These are phyloP conservation scores for Chelon auratus DNA, from an alignment of 2,797 vertebrate species.

Conservation along the genomic window DNA sequence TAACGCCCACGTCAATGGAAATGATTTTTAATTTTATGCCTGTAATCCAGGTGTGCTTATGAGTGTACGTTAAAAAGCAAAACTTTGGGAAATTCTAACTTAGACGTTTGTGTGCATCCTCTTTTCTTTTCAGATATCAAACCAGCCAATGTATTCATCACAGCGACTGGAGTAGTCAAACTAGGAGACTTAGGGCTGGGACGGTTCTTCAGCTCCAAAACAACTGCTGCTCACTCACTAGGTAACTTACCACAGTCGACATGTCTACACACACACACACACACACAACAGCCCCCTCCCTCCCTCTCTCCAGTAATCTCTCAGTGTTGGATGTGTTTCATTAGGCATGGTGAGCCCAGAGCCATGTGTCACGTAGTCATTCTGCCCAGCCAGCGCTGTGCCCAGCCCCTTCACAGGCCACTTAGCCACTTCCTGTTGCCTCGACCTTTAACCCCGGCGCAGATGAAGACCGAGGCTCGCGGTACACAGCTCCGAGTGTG, in stretches of 20 bases:
- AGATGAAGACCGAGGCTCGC: slow-evolving; percentile 59
- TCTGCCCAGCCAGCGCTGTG: slow-evolving; percentile 59
- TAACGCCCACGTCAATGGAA: slow-evolving; percentile 33
- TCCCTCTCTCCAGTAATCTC: slow-evolving; percentile 63
- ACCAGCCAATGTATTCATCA: slow-evolving; percentile 99
- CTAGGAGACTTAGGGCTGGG: slow-evolving; percentile 96
- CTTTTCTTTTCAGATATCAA: slow-evolving; percentile 90
- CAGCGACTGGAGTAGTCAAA: slow-evolving; percentile 97
- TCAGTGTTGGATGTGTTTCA: slow-evolving; percentile 85
- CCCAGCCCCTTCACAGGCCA: slow-evolving; percentile 78
- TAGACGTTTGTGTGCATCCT: not conserved
- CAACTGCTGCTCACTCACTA: slow-evolving; percentile 96
- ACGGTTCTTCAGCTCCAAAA: slow-evolving; percentile 99
- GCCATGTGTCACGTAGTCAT: slow-evolving; percentile 83
- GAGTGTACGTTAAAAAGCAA: not conserved
- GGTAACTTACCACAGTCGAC: slow-evolving; percentile 82
- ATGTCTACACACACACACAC: slow-evolving; percentile 16
- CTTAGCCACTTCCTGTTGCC: slow-evolving; percentile 85
- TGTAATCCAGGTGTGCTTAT: slow-evolving; percentile 19
- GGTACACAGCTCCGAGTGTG: slow-evolving; percentile 64
- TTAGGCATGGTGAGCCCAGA: slow-evolving; percentile 78
- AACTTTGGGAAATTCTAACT: not conserved
- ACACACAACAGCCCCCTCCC: slow-evolving; percentile 16
- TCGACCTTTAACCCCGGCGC: slow-evolving; percentile 80
- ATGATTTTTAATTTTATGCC: slow-evolving; percentile 27